These are phyloP conservation scores for Erebia epiphron DNA, from an alignment of 2,888 invertebrate genomes.

Conservation along the genomic window DNA sequence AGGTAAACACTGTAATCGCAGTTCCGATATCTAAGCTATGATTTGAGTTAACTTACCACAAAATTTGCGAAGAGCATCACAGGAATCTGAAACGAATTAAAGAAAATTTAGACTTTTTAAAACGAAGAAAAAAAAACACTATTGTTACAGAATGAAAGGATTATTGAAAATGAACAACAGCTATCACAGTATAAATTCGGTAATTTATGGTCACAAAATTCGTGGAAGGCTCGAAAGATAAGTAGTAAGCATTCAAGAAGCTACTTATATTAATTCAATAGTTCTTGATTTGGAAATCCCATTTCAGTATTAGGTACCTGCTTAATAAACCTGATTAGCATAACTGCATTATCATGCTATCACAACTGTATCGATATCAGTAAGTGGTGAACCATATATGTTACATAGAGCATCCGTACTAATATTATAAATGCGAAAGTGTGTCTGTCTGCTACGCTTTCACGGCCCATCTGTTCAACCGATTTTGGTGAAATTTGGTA, in stretches of 20 bases:
- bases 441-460: no score
- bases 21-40: no score
- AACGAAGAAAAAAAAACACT: not conserved
- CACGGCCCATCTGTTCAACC: no score
- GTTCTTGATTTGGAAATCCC: not conserved
- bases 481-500: no score
- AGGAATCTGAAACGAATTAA: conserved; percentile 34
- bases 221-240: not conserved
- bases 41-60: conserved; percentile 29
- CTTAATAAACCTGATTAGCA: not conserved
- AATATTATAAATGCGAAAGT: no score
- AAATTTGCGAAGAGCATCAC: conserved; percentile 25
- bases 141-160: not conserved
- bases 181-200: not conserved
- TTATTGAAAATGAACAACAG: no score
- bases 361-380: conserved; percentile 2
- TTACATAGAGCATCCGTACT: no score
- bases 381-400: not conserved
- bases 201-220: not conserved
- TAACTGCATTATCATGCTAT: conserved; percentile 7
- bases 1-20: no score
- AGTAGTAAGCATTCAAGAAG: no score
- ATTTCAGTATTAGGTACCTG: not conserved
- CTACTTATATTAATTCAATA: conserved; percentile 8
- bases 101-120: not conserved